Percentiles rank a stretch among this genome's conserved stretches.
These are phyloP conservation scores for Chaetodon trifasciatus DNA, from an alignment of 2,797 vertebrate genomes.

Conservation along the genomic window DNA sequence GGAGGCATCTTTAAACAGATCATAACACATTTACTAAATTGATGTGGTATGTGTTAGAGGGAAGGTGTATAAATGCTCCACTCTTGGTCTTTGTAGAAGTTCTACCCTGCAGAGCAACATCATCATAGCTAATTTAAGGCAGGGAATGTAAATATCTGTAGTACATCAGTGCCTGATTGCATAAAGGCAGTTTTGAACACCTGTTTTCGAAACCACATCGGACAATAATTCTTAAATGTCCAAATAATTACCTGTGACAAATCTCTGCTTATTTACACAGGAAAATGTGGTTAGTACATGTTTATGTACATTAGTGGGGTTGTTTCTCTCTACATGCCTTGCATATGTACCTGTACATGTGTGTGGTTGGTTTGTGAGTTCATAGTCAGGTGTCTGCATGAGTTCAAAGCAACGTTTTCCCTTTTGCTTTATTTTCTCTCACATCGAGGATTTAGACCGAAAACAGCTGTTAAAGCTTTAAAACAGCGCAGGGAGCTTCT, in stretches of 20 bases:
- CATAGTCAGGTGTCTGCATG: background rate
- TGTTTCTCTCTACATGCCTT: background rate
- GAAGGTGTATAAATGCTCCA: slow-evolving; percentile 34
- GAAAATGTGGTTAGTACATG: background rate
- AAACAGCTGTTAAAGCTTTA: background rate
- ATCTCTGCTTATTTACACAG: background rate
- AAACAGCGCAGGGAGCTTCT: background rate
- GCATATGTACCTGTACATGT: background rate
- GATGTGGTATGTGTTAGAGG: slow-evolving; percentile 30
- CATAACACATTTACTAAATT: slow-evolving; percentile 51
- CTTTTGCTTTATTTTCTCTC: background rate
- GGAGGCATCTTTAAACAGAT: slow-evolving; percentile 58
- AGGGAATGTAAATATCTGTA: slow-evolving; percentile 40
- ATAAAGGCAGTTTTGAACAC: background rate
- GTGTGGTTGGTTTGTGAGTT: background rate
- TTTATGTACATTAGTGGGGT: background rate
- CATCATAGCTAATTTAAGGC: slow-evolving; percentile 25
- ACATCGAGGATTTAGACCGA: background rate
- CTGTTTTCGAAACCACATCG: slow-evolving; percentile 3
- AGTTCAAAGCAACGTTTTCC: background rate
- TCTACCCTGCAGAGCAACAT: background rate
- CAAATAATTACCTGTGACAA: slow-evolving; percentile 2
- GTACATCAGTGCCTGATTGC: background rate
- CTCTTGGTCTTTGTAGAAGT: slow-evolving; percentile 17
- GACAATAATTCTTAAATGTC: background rate